These are phyloP conservation scores for Eclectus roratus DNA, from an alignment of 2,113 vertebrate genomes.

Conservation along the genomic window DNA sequence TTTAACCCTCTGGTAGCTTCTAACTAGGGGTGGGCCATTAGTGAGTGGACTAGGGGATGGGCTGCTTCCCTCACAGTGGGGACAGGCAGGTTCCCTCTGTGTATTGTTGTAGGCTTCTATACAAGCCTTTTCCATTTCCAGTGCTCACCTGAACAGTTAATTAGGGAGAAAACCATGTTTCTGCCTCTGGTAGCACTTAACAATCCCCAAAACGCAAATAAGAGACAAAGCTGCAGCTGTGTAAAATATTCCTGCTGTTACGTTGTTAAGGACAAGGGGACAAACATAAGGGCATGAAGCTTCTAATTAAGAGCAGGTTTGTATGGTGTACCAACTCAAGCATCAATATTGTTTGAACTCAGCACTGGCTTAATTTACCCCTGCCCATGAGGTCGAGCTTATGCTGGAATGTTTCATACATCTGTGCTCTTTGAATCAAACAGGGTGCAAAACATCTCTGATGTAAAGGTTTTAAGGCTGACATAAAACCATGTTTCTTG, in stretches of 20 bases:
- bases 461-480: background rate
- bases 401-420: background rate
- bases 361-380: background rate
- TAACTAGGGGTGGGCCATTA: background rate
- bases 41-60: fast-evolving
- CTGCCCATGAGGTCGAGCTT: background rate
- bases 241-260: background rate
- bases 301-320: slow-evolving; percentile 10
- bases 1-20: background rate
- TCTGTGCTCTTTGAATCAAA: background rate
- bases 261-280: background rate
- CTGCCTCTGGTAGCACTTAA: background rate
- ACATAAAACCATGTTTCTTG: background rate
- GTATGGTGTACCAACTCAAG: background rate
- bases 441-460: background rate
- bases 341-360: background rate
- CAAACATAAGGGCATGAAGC: background rate
- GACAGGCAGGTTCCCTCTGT: background rate
- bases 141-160: background rate
- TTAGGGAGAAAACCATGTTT: background rate
- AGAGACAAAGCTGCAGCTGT: background rate
- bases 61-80: fast-evolving
- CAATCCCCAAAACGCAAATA: background rate
- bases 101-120: background rate
- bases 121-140: background rate